Base-by-base conservation (phyloP, 2,113 vertebrate species). In the Baryphthengus martii region DNA sequence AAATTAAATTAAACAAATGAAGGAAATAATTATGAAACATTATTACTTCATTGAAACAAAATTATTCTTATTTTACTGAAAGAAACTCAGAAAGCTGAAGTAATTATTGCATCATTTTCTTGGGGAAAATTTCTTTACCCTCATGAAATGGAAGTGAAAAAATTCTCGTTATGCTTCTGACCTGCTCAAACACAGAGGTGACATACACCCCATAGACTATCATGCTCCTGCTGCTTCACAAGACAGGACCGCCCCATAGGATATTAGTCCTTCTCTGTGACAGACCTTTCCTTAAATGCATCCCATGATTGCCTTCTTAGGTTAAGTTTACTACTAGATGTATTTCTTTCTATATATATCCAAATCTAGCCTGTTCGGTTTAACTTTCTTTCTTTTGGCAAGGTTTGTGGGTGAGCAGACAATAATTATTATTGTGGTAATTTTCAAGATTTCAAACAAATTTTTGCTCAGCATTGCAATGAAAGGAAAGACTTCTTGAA, bases 141-240 rank as follows among this genome's bases (percentile, higher is more conserved):
- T 67, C 6, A 35, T 45, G 20, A 86, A 80, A 76, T 12, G 9
- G 9, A 76, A 88, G 6, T 35, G 33, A 55, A 77, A 62, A 66
- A 47, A n/a, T 18, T 37, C 12, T 29, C 44, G n/a, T 29, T 21
- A 40, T 44, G 3, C 68, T 72, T 79, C 53, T 76, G 26, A 72
- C 47, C 53, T 72, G 3, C 24, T 52, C 33, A 55, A 24, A 78
- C 10, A 35, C 7, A 78, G 8, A 63, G 10, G 4, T 71, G 17
- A 59, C 7, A 17, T 0, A 0, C 26, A 59, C 10, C 3, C 5
- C 14, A 65, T 66, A n/a, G 6, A 49, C 7, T 5, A 17, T 24
- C 40, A 66, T 35, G 9, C 14, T 62, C 26, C 53, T 24, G 18
- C 50, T 63, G 3, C 15, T 89, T 88, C 25, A 65, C 16, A 20